Conservation (phyloP, 2,797 vertebrate species). For the Xenops minutus region DNA sequence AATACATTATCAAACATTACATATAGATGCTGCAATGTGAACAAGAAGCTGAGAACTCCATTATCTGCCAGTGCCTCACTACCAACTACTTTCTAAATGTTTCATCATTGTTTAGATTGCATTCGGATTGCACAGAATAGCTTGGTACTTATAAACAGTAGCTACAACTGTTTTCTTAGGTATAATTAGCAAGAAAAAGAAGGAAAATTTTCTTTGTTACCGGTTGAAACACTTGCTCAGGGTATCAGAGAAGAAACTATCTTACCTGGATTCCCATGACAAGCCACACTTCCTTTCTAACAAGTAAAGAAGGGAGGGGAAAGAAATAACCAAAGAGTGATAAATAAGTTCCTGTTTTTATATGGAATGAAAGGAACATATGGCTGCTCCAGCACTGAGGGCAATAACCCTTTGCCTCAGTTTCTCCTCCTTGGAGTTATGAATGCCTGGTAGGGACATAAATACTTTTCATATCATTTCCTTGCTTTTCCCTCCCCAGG, state of each 20-base stretch:
- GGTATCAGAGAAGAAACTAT: background rate
- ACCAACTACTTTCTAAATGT: background rate
- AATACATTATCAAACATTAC: constrained; percentile 5
- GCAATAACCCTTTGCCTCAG: background rate
- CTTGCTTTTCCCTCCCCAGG: background rate
- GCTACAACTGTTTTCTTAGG: background rate
- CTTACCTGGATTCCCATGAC: background rate
- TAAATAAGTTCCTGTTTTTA: background rate
- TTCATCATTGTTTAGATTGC: background rate
- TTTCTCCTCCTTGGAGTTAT: background rate
- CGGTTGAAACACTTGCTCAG: background rate
- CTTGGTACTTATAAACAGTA: background rate
- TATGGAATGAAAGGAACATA: background rate
- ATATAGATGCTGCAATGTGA: background rate
- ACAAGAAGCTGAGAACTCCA: constrained; percentile 15
- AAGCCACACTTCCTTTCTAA: background rate
- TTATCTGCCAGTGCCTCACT: background rate
- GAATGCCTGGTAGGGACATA: background rate
- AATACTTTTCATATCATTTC: background rate
- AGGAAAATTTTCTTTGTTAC: background rate
- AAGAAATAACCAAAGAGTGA: background rate
- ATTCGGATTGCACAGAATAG: background rate
- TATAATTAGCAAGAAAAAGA: background rate
- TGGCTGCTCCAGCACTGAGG: accelerated
- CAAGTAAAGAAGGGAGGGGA: background rate